phyloP scores from a whole-genome alignment of 2,797 vertebrate genomes.

The Paedocypris micromegethes region DNA sequence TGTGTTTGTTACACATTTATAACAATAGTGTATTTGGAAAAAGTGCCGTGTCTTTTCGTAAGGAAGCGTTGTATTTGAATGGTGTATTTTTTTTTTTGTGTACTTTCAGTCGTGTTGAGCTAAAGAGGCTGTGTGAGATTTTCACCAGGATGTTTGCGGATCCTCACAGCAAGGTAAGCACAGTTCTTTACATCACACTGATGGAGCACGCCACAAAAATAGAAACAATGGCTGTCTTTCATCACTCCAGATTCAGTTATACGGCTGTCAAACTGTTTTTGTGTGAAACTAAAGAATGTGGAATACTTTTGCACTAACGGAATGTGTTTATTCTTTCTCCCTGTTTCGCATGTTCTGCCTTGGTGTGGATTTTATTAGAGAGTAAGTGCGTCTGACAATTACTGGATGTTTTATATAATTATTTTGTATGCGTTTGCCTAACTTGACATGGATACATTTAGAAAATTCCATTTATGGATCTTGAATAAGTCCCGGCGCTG shows the following conservation, averaged over 20 bases:
- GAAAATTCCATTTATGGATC: too few species aligned
- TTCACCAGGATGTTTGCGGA: conserved; percentile 92
- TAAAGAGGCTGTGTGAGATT: conserved; percentile 88
- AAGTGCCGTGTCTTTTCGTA: too few species aligned
- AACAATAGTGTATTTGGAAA: too few species aligned
- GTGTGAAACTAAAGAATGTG: background rate
- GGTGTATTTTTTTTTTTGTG: background rate
- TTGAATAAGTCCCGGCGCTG: too few species aligned
- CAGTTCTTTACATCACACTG: conserved; percentile 3
- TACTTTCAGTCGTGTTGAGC: conserved; percentile 75
- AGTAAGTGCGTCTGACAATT: conserved; percentile 81
- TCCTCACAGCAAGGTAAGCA: conserved; percentile 85
- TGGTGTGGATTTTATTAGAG: conserved; percentile 95
- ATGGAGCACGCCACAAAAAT: background rate
- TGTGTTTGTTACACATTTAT: too few species aligned
- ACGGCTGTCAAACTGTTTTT: background rate
- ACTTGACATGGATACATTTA: too few species aligned
- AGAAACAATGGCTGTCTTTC: background rate
- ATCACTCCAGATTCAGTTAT: background rate
- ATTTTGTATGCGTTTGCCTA: background rate
- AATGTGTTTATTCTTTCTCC: conserved; percentile 66
- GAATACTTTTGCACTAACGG: conserved; percentile 59
- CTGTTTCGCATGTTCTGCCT: conserved; percentile 84
- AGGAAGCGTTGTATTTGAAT: background rate
- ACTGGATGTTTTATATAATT: background rate